Evolutionary conservation across 2,797 vertebrate species (phyloP).

Genomic region (Ataeniobius toweri): DNA sequence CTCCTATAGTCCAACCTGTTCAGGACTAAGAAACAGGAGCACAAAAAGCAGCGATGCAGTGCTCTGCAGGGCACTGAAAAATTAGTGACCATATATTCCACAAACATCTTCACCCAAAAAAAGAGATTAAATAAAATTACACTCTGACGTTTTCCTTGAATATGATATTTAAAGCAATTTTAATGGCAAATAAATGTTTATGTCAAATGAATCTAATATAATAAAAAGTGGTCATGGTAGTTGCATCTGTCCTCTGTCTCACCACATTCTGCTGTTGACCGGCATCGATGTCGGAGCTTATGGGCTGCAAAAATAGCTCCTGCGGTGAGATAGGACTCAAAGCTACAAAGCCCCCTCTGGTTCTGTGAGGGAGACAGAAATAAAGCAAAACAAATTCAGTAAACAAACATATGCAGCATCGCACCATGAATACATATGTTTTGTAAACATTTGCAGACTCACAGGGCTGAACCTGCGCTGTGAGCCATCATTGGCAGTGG

Average conservation of each 20-base stretch:
- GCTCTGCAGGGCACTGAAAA: conserved; percentile 45
- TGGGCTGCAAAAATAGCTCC: conserved; percentile 91
- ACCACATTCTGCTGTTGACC: conserved; percentile 87
- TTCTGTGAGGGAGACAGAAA: conserved; percentile 76
- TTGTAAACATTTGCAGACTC: conserved; percentile 73
- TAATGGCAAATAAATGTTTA: not conserved
- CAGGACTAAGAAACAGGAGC: conserved; percentile 49
- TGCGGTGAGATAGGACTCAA: conserved; percentile 94
- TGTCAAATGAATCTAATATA: too few relatives aligned
- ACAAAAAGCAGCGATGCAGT: conserved; percentile 50
- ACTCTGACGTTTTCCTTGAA: not conserved
- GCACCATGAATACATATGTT: not conserved
- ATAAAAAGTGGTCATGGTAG: not conserved
- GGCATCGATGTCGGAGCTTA: conserved; percentile 73
- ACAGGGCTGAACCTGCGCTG: conserved; percentile 91
- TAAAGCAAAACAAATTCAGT: conserved; percentile 35
- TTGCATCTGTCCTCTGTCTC: conserved; percentile 62
- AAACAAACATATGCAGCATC: conserved; percentile 12
- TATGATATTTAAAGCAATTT: not conserved
- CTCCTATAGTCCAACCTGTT: conserved; percentile 33
- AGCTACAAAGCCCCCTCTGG: conserved; percentile 89
- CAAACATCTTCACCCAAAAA: not conserved
- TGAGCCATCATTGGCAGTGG: conserved; percentile 90
- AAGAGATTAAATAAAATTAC: not conserved
- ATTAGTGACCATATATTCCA: conserved; percentile 15